These are phyloP conservation scores for Trichechus manatus DNA, from an alignment of 2,113 vertebrate genomes.

Conservation along the genomic window DNA sequence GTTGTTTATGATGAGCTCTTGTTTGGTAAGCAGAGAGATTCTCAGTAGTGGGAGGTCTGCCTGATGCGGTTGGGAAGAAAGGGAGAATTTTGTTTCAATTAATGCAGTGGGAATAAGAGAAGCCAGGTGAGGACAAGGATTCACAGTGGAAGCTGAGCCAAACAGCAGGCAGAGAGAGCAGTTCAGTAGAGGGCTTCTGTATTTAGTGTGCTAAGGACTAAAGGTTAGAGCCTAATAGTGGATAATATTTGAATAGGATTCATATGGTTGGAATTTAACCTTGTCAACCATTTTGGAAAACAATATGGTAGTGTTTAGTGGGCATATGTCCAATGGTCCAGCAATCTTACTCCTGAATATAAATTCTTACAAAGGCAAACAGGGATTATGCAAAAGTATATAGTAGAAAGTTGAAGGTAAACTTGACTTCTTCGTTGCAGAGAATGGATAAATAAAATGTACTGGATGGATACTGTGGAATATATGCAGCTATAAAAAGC, in stretches of 20 bases:
- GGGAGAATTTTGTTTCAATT: neutral
- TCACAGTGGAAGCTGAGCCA: neutral
- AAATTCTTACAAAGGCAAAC: constrained; percentile 16
- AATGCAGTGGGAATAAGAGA: neutral
- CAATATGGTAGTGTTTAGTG: neutral
- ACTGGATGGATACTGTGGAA: neutral
- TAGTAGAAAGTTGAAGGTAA: neutral
- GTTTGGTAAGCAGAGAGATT: neutral
- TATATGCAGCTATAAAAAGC: neutral
- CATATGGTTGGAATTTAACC: neutral
- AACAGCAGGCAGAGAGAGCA: neutral
- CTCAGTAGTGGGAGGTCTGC: neutral
- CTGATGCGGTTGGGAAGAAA: neutral
- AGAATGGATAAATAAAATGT: neutral
- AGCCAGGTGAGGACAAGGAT: neutral
- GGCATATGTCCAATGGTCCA: neutral
- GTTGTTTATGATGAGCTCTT: neutral
- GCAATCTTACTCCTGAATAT: neutral
- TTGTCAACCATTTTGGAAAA: neutral
- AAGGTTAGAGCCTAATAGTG: neutral
- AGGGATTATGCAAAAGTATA: neutral
- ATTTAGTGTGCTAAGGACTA: neutral
- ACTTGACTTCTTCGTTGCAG: constrained; percentile 15
- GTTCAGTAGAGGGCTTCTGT: neutral
- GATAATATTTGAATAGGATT: neutral